phyloP scores from a whole-genome alignment of 2,113 vertebrate species.

The Protobothrops mucrosquamatus region DNA sequence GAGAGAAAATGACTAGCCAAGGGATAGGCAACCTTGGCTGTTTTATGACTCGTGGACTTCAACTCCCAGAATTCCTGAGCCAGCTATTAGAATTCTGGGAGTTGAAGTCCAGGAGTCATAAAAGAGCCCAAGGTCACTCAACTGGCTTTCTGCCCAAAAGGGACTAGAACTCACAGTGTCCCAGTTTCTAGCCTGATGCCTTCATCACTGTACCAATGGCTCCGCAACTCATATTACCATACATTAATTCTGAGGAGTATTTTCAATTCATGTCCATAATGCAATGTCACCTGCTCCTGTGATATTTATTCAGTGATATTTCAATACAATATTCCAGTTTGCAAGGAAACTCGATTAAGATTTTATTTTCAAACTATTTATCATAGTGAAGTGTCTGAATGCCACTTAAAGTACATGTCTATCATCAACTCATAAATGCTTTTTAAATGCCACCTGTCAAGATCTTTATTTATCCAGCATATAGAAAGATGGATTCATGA shows the following conservation, averaged over 20 bases:
- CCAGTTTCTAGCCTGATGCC: neutral
- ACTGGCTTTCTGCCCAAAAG: neutral
- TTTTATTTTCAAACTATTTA: conserved; percentile 23
- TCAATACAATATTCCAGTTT: conserved; percentile 19
- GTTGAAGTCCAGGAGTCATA: too few relatives aligned
- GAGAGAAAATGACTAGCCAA: neutral
- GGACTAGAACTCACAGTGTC: neutral
- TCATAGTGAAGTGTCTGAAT: neutral
- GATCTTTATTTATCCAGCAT: neutral
- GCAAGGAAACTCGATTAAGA: neutral
- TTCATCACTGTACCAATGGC: neutral
- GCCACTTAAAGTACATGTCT: neutral
- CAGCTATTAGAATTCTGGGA: too few relatives aligned
- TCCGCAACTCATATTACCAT: rapidly evolving
- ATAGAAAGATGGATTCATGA: neutral
- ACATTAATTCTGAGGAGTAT: neutral
- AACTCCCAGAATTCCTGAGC: too few relatives aligned
- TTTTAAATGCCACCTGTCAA: neutral
- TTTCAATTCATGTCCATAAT: neutral
- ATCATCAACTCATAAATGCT: neutral
- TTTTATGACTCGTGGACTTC: too few relatives aligned
- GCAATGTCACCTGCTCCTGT: conserved; percentile 17
- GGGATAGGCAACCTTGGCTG: too few relatives aligned
- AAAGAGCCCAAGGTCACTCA: neutral
- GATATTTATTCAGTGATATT: conserved; percentile 8